A percentile compares a stretch with the other conserved stretches of the same genome.
phyloP scores from a whole-genome alignment of 2,888 invertebrate genomes.

The Urechis unicinctus region DNA sequence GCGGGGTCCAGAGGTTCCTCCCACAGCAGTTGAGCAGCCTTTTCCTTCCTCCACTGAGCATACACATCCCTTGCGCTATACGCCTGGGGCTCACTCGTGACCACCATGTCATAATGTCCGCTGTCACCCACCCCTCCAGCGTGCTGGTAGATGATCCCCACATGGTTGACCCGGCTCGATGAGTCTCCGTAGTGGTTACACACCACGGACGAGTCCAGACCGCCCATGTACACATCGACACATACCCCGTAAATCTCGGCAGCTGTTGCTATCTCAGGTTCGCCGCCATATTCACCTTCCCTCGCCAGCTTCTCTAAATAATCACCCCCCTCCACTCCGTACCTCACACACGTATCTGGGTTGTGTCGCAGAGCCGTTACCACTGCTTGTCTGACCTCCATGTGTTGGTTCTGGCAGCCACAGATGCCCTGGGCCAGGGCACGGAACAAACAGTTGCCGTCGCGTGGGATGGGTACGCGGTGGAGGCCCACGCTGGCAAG shows the following conservation, averaged over 20 bases:
- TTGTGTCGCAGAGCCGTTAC: slow-evolving; percentile 2
- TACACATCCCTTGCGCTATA: slow-evolving; percentile 3
- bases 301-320: slow-evolving; percentile 7
- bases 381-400: slow-evolving; percentile 2
- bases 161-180: not conserved
- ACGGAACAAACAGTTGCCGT: slow-evolving; percentile 19
- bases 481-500: slow-evolving; percentile 1
- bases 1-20: too few relatives aligned
- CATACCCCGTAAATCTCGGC: not conserved
- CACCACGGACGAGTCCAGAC: slow-evolving; percentile 7
- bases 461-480: slow-evolving; percentile 11
- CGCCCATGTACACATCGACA: slow-evolving; percentile 8
- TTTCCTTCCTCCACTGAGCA: slow-evolving; percentile 5
- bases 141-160: not conserved
- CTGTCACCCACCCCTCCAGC: slow-evolving; percentile 9
- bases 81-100: not conserved
- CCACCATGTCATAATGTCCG: slow-evolving; percentile 16
- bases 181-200: slow-evolving; percentile 3
- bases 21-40: too few relatives aligned
- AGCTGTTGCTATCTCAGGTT: slow-evolving; percentile 12
- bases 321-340: not conserved
- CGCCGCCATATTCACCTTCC: slow-evolving; percentile 10
- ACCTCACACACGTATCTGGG: slow-evolving; percentile 4
- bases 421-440: slow-evolving; percentile 7
- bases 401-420: slow-evolving; percentile 8